phyloP scores from a whole-genome alignment of 2,113 vertebrate genomes.

The Chloebia gouldiae region DNA sequence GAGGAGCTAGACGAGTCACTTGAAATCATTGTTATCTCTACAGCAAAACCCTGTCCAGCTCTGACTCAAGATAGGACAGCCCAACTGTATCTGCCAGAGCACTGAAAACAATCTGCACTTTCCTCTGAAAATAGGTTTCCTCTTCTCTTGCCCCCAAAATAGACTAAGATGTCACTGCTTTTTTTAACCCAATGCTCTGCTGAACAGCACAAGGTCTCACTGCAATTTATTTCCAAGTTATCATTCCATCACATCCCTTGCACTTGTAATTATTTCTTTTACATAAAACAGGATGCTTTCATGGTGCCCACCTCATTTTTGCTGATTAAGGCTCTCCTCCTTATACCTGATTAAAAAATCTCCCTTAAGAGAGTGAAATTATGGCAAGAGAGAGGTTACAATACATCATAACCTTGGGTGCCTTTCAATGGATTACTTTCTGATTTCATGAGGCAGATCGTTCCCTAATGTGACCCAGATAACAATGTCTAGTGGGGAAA shows the following conservation, averaged over 20 bases:
- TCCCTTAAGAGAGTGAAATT: conserved; percentile 50
- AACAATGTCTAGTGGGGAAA: conserved; percentile 81
- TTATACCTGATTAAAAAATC: conserved; percentile 57
- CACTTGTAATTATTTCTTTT: conserved; percentile 71
- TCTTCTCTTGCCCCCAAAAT: neutral
- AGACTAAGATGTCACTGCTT: conserved; percentile 8
- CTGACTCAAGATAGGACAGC: neutral
- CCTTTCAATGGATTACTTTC: conserved; percentile 71
- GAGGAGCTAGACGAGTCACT: neutral
- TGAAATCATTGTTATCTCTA: neutral
- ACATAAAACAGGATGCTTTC: conserved; percentile 37
- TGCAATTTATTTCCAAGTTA: conserved; percentile 63
- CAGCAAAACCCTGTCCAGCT: neutral
- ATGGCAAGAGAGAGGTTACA: conserved; percentile 70
- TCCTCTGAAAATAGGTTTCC: neutral
- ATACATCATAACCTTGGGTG: conserved; percentile 67
- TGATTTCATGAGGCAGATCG: conserved; percentile 72
- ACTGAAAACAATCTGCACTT: neutral
- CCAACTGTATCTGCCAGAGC: neutral
- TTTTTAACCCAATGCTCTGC: conserved; percentile 27
- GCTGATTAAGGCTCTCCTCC: conserved; percentile 64
- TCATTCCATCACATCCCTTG: conserved; percentile 50
- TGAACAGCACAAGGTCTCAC: conserved; percentile 25
- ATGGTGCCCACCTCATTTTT: conserved; percentile 48
- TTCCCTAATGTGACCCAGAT: conserved; percentile 83